Conservation (phyloP, 2,888 invertebrate species). For the Drosophila flavopinicola region DNA sequence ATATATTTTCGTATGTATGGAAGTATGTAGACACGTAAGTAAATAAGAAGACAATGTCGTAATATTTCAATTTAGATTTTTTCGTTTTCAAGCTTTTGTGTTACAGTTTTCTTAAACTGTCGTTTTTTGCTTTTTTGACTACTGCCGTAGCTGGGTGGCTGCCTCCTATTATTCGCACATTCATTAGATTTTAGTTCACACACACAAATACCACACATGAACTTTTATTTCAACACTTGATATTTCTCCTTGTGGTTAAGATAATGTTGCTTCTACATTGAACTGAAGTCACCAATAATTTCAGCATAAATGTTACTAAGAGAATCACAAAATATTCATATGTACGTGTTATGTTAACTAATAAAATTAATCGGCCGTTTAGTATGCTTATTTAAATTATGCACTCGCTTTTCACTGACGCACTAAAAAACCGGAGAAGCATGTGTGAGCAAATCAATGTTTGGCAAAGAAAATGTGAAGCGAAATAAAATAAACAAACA, state of each 20-base stretch:
- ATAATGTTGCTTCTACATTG: constrained; percentile 12
- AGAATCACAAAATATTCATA: constrained; percentile 4
- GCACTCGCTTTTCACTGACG: constrained; percentile 29
- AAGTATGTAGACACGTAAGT: constrained; percentile 21
- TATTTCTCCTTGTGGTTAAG: constrained; percentile 26
- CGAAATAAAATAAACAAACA: constrained; percentile 62
- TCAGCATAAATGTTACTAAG: constrained; percentile 4
- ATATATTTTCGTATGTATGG: constrained; percentile 15
- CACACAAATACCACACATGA: constrained; percentile 35
- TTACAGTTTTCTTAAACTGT: constrained; percentile 58
- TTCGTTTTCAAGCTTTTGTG: constrained; percentile 56
- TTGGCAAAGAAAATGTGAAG: constrained; percentile 60
- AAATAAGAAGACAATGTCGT: constrained; percentile 64
- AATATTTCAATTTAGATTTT: constrained; percentile 74
- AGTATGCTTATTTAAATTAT: constrained; percentile 45
- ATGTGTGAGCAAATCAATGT: constrained; percentile 31
- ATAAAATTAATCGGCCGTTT: constrained; percentile 9
- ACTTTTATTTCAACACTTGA: constrained; percentile 51
- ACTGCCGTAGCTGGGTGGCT: constrained; percentile 17
- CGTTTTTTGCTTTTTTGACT: constrained; percentile 28
- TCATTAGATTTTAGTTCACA: constrained; percentile 43
- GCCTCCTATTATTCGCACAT: constrained; percentile 42
- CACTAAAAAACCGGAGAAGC: constrained; percentile 40
- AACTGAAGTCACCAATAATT: constrained; percentile 12
- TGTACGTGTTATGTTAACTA: background rate